Percentiles rank a stretch among this genome's conserved stretches.
Conservation (phyloP, 2,797 vertebrate species). For the Tragopan temminckii region DNA sequence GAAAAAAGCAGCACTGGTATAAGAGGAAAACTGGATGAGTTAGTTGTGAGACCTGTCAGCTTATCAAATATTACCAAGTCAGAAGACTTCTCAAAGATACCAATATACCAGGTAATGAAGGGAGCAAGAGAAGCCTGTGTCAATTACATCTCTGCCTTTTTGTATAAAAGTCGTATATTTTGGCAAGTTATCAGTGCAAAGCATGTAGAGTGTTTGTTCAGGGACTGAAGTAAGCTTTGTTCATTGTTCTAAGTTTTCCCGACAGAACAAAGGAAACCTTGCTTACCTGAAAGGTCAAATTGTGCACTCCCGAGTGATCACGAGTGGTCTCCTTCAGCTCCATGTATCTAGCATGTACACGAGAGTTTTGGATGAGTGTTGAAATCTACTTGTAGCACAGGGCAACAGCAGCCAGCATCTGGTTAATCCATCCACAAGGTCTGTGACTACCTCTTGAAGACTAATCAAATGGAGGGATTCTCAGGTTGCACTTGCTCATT, state of each 20-base stretch:
- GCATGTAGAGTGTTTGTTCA: not conserved
- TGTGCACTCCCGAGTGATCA: constrained; percentile 5
- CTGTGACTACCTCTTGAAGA: not conserved
- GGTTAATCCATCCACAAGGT: not conserved
- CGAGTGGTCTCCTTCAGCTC: not conserved
- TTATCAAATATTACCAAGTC: not conserved
- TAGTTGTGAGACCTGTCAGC: not conserved
- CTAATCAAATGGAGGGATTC: not conserved
- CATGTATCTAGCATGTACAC: not conserved
- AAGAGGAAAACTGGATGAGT: not conserved
- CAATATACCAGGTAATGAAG: not conserved
- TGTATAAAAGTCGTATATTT: not conserved
- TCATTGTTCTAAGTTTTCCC: not conserved
- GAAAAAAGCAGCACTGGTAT: not conserved
- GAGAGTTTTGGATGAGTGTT: not conserved
- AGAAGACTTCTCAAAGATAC: not conserved
- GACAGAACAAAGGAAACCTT: not conserved
- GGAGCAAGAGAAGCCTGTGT: not conserved
- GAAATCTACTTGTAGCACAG: not conserved
- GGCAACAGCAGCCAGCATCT: not conserved
- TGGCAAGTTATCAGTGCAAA: not conserved
- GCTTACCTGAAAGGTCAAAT: constrained; percentile 81
- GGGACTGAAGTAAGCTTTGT: not conserved
- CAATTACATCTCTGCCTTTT: not conserved
- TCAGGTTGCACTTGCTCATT: not conserved